Evolutionary conservation across 2,888 invertebrate species (phyloP), one percentile per base, ranked within the genome.

Genomic region (Acrocyrtus sp.): DNA sequence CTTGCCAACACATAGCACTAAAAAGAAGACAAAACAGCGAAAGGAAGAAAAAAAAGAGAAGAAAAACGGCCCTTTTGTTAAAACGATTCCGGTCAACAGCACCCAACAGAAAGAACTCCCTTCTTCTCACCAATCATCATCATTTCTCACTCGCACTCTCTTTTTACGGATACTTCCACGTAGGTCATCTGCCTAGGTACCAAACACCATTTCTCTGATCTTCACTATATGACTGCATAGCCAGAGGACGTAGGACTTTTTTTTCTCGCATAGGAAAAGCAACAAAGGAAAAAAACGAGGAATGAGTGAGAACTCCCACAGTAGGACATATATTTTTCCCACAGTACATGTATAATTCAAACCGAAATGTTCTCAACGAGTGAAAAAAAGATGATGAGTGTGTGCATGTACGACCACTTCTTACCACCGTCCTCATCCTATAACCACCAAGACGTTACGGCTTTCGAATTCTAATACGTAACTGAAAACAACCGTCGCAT

Each of bases 241-340:
- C 3, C 19, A 22, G 29, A 39, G 21, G 41, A 19, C 58, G 6
- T 24, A 26, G 39, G 39, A 41, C 6, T 39, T 41, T 58, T 26
- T 58, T 58, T 58, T 47, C 26, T 15, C 41, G 24, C 45, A 27
- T n/a, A n/a, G n/a, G n/a, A n/a, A 39, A 19, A 60, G 34, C 21
- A 45, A 41, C 39, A 47, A 39, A 29, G 24, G 41, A 39, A 48
- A 47, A 65, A 60, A 60, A 60, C 50, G 48, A 43, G 39, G 51
- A 41, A 21, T 47, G 47, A 54, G 69, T 43, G 69, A 70, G 63
- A 70, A 70, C 70, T 70, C 63, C 70, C 63, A 70, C 70, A 63
- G 51, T 58, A 63, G 63, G 70, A 63, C 70, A 70, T 27, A 17
- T 50, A 51, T 57, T 70, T n/a, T 63, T 70, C 70, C 63, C 70